These are phyloP conservation scores for Ephialtes manifestator DNA, from an alignment of 2,888 invertebrate species.

Conservation along the genomic window DNA sequence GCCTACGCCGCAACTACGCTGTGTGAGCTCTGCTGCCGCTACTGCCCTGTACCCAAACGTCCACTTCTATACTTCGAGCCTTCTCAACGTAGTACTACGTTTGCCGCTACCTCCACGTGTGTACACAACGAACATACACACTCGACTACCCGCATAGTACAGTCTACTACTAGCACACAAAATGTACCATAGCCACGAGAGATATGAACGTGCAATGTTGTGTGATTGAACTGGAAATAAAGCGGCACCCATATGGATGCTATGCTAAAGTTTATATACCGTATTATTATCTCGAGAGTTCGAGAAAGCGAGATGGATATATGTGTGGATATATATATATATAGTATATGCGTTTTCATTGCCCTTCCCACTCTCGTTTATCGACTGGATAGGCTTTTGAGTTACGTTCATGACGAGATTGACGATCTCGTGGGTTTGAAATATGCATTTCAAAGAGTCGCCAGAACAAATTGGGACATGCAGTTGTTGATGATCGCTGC, in stretches of 20 bases:
- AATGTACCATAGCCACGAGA: not conserved
- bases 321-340: not conserved
- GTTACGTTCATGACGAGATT: constrained; percentile 52
- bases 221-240: constrained; percentile 56
- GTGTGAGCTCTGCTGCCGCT: not conserved
- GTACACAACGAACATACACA: constrained; percentile 39
- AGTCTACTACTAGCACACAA: not conserved
- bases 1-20: constrained; percentile 56
- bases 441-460: constrained; percentile 29
- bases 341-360: not conserved
- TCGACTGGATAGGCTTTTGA: constrained; percentile 50
- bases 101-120: constrained; percentile 1
- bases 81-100: constrained; percentile 34
- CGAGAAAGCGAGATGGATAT: constrained; percentile 12
- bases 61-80: constrained; percentile 41
- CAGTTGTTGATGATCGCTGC: constrained; percentile 29
- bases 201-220: constrained; percentile 38
- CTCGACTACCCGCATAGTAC: constrained; percentile 7
- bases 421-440: constrained; percentile 48
- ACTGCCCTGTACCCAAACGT: constrained; percentile 24
- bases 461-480: constrained; percentile 62
- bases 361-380: constrained; percentile 13
- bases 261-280: constrained; percentile 26
- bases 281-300: constrained; percentile 33
- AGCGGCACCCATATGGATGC: constrained; percentile 32